Evolutionary conservation across 2,888 invertebrate genomes (phyloP), one percentile per base, ranked within the genome.

Genomic region (Mimachlamys varia): DNA sequence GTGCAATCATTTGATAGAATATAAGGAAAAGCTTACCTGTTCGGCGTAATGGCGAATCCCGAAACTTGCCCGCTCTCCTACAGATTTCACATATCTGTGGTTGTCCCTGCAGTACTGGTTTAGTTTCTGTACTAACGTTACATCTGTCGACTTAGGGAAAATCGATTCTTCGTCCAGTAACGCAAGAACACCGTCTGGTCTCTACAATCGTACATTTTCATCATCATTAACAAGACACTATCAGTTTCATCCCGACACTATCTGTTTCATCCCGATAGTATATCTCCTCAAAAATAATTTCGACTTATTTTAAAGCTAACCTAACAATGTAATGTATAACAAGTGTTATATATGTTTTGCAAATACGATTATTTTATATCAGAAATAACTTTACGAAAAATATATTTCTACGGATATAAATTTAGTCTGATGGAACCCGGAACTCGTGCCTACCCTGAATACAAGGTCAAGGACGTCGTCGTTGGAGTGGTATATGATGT

Each of bases 131-230:
- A 95, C 94, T 10, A 94, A 90, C 13, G 93, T 93, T 10, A 89
- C 90, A 90, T 95, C 95, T 12, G 92, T 92, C 4, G 95, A 94
- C 89, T 94, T 94, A 12, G 95, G 95, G 88, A 95, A 95, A 44
- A 92, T 92, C 0, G 94, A 94, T 91, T 95, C 94, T 89, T 95
- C 95, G 89, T 95, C 95, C 88, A 95, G 90, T 0, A 95, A 91
- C 13, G 94, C 92, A 89, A 95, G 91, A 13, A 95, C 91, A 15
- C 95, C 95, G 89, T 94, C 93, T 0, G 94, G 94, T 90, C 93
- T 94, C 95, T 95, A 92, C 19, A 91, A 90, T 62, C 5, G 19
- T 13, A 17, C 19, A 2, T 5, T 17, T 53, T 53, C 1, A 53
- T 53, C 1, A 17, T 53, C 2, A 53, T 17, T 13, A 53, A 53